Evolutionary conservation across 2,113 vertebrate genomes (phyloP).

Genomic region (Morone chrysops): DNA sequence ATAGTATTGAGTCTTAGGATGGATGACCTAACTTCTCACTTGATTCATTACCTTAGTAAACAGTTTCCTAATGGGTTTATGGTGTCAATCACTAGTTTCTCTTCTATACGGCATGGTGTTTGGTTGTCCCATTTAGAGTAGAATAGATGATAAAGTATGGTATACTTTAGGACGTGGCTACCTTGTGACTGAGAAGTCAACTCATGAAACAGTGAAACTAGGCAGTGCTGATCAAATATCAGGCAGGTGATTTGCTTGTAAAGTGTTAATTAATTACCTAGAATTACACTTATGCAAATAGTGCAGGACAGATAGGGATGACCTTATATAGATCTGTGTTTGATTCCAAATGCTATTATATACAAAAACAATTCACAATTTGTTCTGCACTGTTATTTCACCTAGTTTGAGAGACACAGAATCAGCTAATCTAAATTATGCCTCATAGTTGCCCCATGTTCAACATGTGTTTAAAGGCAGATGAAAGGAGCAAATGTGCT

Average conservation of each 20-base stretch:
- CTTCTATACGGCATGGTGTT: too few species aligned
- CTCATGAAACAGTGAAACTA: too few species aligned
- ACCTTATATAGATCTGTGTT: not conserved
- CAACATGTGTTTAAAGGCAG: not conserved
- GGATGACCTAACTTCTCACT: too few species aligned
- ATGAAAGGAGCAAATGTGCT: not conserved
- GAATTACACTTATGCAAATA: not conserved
- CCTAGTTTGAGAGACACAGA: not conserved
- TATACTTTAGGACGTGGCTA: too few species aligned
- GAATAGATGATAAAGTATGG: too few species aligned
- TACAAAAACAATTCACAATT: not conserved
- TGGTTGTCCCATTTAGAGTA: too few species aligned
- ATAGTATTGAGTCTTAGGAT: too few species aligned
- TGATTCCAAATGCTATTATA: conserved; percentile 11
- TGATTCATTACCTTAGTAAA: too few species aligned
- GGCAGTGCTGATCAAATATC: too few species aligned
- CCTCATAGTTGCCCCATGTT: not conserved
- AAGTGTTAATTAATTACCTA: not conserved
- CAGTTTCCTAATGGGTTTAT: too few species aligned
- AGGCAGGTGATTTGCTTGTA: not conserved
- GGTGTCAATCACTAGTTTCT: too few species aligned
- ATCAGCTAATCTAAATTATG: not conserved
- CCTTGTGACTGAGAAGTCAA: too few species aligned
- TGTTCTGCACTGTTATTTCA: not conserved
- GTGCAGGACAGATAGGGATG: not conserved